phyloP scores from a whole-genome alignment of 2,888 invertebrate species.

The Drymonia ruficornis region DNA sequence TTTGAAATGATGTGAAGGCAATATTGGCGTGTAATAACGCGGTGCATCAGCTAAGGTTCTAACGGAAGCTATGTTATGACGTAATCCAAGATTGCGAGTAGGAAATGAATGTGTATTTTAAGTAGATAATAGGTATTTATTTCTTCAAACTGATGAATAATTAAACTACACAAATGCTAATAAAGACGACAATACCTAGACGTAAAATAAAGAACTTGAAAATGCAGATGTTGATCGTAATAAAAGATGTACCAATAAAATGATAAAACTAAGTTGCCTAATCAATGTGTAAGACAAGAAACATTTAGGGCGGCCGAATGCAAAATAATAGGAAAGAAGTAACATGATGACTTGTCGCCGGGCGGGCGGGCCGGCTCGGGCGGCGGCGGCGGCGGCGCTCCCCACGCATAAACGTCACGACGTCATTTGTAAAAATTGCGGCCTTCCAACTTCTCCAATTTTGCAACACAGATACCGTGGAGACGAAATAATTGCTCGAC shows the following conservation, averaged over 20 bases:
- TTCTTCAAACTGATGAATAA: no score
- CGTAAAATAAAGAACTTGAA: background rate
- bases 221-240: background rate
- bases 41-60: conserved; percentile 40
- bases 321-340: conserved; percentile 81
- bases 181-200: background rate
- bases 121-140: no score
- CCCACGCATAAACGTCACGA: conserved; percentile 82
- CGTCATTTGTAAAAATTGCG: conserved; percentile 85
- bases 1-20: conserved; percentile 61
- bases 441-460: conserved; percentile 80
- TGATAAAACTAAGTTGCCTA: conserved; percentile 45
- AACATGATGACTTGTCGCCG: conserved; percentile 83
- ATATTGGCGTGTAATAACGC: conserved; percentile 52
- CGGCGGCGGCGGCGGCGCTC: conserved; percentile 51
- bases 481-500: conserved; percentile 34
- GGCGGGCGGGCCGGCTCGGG: conserved; percentile 7
- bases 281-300: conserved; percentile 60
- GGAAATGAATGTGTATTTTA: background rate
- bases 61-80: conserved; percentile 29
- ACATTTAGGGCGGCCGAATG: conserved; percentile 65
- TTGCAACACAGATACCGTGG: conserved; percentile 56
- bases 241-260: conserved; percentile 7
- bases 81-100: background rate
- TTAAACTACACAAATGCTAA: no score